Evolutionary conservation across 2,113 vertebrate genomes (phyloP).

Genomic region (Tylochromis polylepis): DNA sequence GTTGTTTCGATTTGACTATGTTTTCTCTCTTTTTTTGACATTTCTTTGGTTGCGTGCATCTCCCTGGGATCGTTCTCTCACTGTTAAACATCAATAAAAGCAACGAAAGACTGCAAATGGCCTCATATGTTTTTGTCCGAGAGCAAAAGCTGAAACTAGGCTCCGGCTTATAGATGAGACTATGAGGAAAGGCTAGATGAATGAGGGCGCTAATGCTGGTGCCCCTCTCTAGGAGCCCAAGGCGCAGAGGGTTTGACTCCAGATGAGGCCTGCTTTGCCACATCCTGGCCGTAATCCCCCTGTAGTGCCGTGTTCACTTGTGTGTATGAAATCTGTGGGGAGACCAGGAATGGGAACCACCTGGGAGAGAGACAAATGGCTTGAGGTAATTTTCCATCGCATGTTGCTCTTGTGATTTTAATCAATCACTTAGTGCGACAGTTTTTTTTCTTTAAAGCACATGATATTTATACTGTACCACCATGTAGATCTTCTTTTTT

Average conservation of each 20-base stretch:
- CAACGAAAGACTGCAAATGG: constrained; percentile 19
- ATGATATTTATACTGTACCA: constrained; percentile 7
- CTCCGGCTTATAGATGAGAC: neutral
- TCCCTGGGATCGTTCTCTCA: neutral
- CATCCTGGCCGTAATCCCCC: constrained; percentile 56
- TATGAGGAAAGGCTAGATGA: constrained; percentile 28
- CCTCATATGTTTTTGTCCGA: constrained; percentile 11
- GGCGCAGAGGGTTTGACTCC: constrained; percentile 33
- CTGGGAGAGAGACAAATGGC: constrained; percentile 31
- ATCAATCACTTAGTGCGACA: neutral
- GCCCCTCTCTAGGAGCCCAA: constrained; percentile 18
- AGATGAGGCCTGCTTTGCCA: constrained; percentile 57
- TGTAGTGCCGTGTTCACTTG: neutral
- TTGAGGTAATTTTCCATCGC: constrained; percentile 40
- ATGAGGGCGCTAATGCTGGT: constrained; percentile 1
- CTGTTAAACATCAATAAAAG: constrained; percentile 5
- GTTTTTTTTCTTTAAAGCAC: neutral
- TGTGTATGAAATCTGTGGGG: neutral
- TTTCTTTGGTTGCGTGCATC: neutral
- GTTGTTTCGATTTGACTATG: neutral
- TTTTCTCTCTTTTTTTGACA: neutral
- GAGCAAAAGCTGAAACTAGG: neutral
- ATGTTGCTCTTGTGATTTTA: neutral
- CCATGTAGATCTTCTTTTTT: constrained; percentile 1
- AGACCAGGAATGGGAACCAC: constrained; percentile 56